These are phyloP conservation scores for Rhodeus uyekii DNA, from an alignment of 2,797 vertebrate species.

Conservation along the genomic window DNA sequence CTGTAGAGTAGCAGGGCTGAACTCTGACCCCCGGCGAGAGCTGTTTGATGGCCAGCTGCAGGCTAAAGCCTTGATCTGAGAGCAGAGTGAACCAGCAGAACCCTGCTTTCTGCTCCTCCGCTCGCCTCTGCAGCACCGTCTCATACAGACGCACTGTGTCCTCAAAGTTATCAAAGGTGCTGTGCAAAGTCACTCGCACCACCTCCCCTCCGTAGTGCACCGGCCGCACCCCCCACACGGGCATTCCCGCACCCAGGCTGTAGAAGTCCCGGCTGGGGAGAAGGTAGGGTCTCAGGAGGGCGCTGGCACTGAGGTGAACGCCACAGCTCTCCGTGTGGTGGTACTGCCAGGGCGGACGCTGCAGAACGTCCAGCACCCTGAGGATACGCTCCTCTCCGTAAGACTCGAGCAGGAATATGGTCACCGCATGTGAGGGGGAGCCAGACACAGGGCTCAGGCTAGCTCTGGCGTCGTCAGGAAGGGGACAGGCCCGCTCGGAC, in stretches of 20 bases:
- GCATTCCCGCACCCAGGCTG: constrained; percentile 86
- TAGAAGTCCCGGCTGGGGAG: constrained; percentile 86
- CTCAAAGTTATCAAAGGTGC: constrained; percentile 87
- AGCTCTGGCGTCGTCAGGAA: constrained; percentile 63
- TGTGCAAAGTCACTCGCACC: constrained; percentile 88
- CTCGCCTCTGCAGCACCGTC: constrained; percentile 84
- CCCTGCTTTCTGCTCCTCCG: constrained; percentile 77
- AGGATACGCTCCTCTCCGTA: constrained; percentile 86
- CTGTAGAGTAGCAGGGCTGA: constrained; percentile 80
- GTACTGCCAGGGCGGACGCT: constrained; percentile 86
- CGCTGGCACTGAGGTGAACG: constrained; percentile 40
- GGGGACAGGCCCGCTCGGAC: constrained; percentile 80
- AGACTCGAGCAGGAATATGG: constrained; percentile 87
- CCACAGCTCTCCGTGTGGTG: constrained; percentile 71
- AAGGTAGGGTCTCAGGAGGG: constrained; percentile 63
- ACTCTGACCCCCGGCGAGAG: constrained; percentile 80
- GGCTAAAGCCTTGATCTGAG: constrained; percentile 67
- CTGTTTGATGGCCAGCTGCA: constrained; percentile 92
- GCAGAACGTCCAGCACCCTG: constrained; percentile 84
- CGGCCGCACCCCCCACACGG: constrained; percentile 88
- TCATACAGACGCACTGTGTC: constrained; percentile 88
- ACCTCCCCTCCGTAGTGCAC: constrained; percentile 83
- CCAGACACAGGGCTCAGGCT: constrained; percentile 65
- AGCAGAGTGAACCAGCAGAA: constrained; percentile 83
- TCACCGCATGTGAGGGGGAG: constrained; percentile 87